phyloP scores from a whole-genome alignment of 1,140 invertebrate species.

The Medauroidea extradentata region DNA sequence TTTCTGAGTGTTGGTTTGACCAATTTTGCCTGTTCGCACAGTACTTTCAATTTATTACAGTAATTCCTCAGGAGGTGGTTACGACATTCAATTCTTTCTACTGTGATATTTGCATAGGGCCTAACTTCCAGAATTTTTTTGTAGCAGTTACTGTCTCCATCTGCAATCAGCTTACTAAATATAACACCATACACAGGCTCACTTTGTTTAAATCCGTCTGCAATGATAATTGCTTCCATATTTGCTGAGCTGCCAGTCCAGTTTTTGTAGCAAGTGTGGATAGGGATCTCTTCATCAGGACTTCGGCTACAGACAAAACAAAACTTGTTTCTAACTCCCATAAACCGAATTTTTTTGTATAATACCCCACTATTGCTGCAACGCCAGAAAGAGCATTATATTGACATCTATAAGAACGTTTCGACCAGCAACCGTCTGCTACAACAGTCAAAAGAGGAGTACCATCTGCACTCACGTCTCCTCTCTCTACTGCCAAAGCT shows the following conservation, averaged over 20 bases:
- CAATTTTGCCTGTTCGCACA: not conserved
- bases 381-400: constrained; percentile 33
- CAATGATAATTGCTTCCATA: constrained; percentile 33
- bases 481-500: constrained; percentile 4
- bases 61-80: constrained; percentile 19
- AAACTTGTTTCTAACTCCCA: constrained; percentile 40
- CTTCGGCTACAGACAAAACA: constrained; percentile 34
- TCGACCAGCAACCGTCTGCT: constrained; percentile 33
- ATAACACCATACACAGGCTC: constrained; percentile 27
- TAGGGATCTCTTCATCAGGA: not conserved
- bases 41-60: constrained; percentile 11
- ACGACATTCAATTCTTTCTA: constrained; percentile 32
- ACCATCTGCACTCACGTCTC: constrained; percentile 30
- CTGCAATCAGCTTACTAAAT: constrained; percentile 31
- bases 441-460: constrained; percentile 35
- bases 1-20: not conserved
- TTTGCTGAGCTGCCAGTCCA: constrained; percentile 22
- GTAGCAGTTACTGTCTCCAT: constrained; percentile 35
- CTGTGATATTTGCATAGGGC: constrained; percentile 17
- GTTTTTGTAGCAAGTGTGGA: constrained; percentile 20
- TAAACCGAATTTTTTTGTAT: constrained; percentile 38
- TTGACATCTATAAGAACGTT: constrained; percentile 33
- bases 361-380: constrained; percentile 34
- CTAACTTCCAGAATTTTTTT: constrained; percentile 21
- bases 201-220: constrained; percentile 27